A percentile compares a stretch with the other conserved stretches of the same genome.
Evolutionary conservation across 2,113 vertebrate species (phyloP).

Genomic region (Ictidomys tridecemlineatus): DNA sequence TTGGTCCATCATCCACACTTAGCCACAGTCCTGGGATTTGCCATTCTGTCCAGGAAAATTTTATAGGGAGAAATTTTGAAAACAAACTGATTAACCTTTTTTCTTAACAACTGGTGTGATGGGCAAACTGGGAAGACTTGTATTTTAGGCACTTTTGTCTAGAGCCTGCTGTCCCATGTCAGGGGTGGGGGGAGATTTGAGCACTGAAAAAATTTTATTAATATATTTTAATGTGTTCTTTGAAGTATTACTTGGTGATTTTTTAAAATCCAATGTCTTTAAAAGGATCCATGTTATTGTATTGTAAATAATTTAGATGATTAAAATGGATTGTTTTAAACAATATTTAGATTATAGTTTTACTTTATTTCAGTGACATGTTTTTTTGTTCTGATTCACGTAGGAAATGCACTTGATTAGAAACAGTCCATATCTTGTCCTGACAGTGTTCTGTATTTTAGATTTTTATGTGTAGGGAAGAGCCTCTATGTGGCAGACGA

Average conservation of each 20-base stretch:
- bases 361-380: constrained; percentile 56
- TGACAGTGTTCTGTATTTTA: neutral
- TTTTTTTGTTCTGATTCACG: neutral
- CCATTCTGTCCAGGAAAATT: neutral
- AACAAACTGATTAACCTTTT: neutral
- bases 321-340: constrained; percentile 74
- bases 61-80: neutral
- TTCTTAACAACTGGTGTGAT: no score
- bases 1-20: no score
- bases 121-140: neutral
- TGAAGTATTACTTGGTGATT: constrained; percentile 43
- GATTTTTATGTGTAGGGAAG: neutral
- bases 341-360: constrained; percentile 66
- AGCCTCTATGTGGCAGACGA: fast-evolving
- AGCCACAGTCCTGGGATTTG: neutral
- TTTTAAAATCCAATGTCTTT: constrained; percentile 46
- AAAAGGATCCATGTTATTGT: constrained; percentile 39
- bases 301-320: constrained; percentile 66
- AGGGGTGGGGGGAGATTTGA: neutral
- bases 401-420: neutral
- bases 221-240: constrained; percentile 54
- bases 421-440: neutral
- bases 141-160: neutral
- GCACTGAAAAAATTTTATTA: neutral
- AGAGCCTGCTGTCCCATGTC: neutral